Evolutionary conservation across 2,113 vertebrate species (phyloP), one percentile per base, ranked within the genome.

Genomic region (Peucedramus taeniatus): DNA sequence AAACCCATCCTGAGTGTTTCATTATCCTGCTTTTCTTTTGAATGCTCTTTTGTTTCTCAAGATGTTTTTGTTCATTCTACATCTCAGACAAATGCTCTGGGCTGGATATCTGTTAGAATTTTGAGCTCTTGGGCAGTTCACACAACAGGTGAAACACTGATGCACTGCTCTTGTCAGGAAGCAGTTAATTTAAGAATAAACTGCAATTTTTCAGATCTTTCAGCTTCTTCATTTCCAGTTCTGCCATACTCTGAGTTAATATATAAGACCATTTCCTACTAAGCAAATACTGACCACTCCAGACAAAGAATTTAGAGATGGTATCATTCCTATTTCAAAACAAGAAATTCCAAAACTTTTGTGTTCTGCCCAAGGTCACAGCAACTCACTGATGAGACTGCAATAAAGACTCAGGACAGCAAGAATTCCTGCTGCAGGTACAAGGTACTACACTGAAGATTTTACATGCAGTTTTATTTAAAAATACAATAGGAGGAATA

Each of bases 1-100:
- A 98, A 98, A 98, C 98, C 98, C 98, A 98, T 97, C 98, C 98
- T 98, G 98, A 98, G 97, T 92, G 97, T 96, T 98, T 98, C 87
- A 97, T 97, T 95, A 98, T 96, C 89, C 96, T 93, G 85, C 87
- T 98, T 70, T 98, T 98, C 98, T 98, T 97, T 89, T 97, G 97
- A 98, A 64, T 35, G 79, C 96, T 97, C 95, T 45, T 66, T 39
- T 87, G 68, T 78, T 76, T 88, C 68, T 79, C 47, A 56, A 65
- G 56, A 51, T 37, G 42, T n/a, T 89, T 89, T 54, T 93, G 37
- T 23, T 47, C 57, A 17, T 17, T 50, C 42, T 44, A 1, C 82
- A 56, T 14, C 68, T 65, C 69, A 75, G 30, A 51, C 27, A 66
- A 68, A 27, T 49, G 23, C 22, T 6, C 44, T 16, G 24, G 59